Evolutionary conservation across 2,888 invertebrate genomes (phyloP).

Genomic region (Synergus itoensis): DNA sequence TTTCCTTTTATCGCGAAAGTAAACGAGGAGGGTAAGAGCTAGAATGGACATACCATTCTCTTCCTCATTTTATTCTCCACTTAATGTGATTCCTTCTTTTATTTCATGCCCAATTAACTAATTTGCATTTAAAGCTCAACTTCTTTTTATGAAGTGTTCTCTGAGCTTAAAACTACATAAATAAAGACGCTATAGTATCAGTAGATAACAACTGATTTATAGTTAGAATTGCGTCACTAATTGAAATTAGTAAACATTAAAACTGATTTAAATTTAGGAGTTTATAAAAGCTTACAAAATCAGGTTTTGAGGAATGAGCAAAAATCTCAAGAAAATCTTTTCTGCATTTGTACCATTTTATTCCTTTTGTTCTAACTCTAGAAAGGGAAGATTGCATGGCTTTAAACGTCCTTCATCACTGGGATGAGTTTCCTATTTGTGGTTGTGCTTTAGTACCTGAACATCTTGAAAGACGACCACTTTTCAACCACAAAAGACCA

Average conservation of each 20-base stretch:
- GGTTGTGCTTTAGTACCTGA: conserved; percentile 92
- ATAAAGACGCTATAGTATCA: background rate
- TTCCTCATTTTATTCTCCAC: background rate
- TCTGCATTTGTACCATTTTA: background rate
- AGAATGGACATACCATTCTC: background rate
- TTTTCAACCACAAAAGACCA: conserved; percentile 86
- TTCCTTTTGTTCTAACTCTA: conserved; percentile 64
- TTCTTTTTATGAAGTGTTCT: background rate
- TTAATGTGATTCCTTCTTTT: background rate
- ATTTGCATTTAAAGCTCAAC: background rate
- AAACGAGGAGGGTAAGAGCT: conserved; percentile 10
- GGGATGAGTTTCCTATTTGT: conserved; percentile 88
- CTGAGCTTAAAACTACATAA: background rate
- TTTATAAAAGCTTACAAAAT: background rate
- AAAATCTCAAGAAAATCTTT: background rate
- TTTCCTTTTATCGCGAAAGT: conserved; percentile 65
- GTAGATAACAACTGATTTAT: too few relatives aligned
- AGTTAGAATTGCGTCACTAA: too few relatives aligned
- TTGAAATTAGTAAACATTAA: too few relatives aligned
- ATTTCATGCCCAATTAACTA: background rate
- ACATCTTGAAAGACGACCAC: conserved; percentile 92
- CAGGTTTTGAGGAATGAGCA: background rate
- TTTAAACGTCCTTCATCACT: conserved; percentile 85
- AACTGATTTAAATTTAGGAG: too few relatives aligned
- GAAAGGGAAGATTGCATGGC: conserved; percentile 87